These are phyloP conservation scores for Bubo scandiacus DNA, from an alignment of 2,113 vertebrate species.

Conservation along the genomic window DNA sequence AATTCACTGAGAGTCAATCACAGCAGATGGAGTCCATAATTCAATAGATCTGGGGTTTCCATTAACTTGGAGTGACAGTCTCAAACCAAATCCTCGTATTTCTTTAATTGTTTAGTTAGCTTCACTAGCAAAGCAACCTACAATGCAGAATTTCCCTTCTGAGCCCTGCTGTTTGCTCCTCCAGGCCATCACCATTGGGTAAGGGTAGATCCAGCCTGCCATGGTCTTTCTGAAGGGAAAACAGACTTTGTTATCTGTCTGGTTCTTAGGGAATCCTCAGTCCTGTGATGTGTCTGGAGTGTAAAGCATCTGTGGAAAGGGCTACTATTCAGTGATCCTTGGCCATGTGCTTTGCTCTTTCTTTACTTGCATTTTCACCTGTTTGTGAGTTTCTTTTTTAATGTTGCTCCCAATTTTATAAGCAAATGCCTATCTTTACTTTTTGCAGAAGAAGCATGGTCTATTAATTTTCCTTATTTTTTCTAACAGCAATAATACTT, in stretches of 20 bases:
- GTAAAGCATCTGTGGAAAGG: neutral
- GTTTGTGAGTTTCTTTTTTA: neutral
- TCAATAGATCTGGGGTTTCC: neutral
- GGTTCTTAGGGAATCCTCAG: neutral
- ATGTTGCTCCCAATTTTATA: neutral
- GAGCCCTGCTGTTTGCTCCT: neutral
- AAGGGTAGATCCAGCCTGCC: neutral
- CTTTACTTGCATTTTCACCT: neutral
- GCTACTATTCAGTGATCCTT: neutral
- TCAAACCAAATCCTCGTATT: neutral
- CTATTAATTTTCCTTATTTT: neutral
- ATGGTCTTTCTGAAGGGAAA: neutral
- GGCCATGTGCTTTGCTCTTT: neutral
- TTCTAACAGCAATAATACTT: neutral
- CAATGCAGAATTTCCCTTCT: neutral
- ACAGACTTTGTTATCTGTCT: neutral
- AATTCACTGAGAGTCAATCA: neutral
- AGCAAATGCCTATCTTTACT: neutral
- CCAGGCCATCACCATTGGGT: neutral
- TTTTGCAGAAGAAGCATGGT: neutral
- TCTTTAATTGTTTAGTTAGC: neutral
- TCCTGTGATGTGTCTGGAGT: neutral
- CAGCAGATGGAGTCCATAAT: neutral
- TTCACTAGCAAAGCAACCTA: neutral
- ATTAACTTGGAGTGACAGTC: neutral